Evolutionary conservation across 2,797 vertebrate species (phyloP), one percentile per base, ranked within the genome.

Genomic region (Bradypus variegatus): DNA sequence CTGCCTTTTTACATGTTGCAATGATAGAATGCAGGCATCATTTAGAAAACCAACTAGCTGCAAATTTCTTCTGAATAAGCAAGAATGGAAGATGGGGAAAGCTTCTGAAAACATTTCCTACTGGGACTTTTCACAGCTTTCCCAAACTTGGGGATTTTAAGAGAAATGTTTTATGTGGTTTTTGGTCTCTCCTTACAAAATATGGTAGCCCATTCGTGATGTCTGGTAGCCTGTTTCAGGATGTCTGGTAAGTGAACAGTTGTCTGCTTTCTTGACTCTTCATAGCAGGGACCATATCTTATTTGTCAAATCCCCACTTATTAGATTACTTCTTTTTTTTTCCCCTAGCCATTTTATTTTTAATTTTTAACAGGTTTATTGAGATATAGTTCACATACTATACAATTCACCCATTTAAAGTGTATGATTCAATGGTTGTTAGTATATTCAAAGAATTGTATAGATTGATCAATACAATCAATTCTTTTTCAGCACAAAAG

Each of bases 151-250:
- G 53, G 62, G 41, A 67, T 95, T 94, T 94, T 94, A 89, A 95
- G 36, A 94, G 86, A 64, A 92, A 45, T 36, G 25, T 95, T 92
- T 94, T 8, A 67, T 93, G 77, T 27, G 89, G 67, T 93, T 77
- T 88, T 91, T 87, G 55, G 85, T 94, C 55, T 97, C 86, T 95
- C 88, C 94, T 96, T 96, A 86, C 93, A 96, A 88, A 94, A 38
- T 19, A 41, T 36, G 36, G 29, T 38, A 29, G 0, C 80, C n/a
- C 88, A 3, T 91, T 94, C n/a, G n/a, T n/a, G n/a, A n/a, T n/a
- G n/a, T n/a, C n/a, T n/a, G n/a, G n/a, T n/a, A n/a, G n/a, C n/a
- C n/a, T n/a, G n/a, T 69, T 36, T 94, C 67, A 81, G 65, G 50
- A 86, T 73, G 31, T 81, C 78, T 60, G 67, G 27, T 48, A 78